These are phyloP conservation scores for Tinamus guttatus DNA, from an alignment of 2,113 vertebrate genomes.

Conservation along the genomic window DNA sequence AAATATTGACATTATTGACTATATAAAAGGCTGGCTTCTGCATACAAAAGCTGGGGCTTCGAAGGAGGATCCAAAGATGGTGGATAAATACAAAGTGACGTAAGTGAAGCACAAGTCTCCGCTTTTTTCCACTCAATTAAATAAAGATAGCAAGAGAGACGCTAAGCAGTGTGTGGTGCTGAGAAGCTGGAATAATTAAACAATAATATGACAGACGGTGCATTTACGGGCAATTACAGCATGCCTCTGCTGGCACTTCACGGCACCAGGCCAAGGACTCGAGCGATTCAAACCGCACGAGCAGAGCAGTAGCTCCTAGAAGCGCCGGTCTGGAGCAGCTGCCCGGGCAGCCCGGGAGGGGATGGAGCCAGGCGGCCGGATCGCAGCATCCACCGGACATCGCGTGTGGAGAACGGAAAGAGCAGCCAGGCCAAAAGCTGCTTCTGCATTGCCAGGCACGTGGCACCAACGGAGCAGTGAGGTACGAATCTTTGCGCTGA, in stretches of 20 bases:
- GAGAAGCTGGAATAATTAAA: conserved; percentile 60
- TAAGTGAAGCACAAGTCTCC: conserved; percentile 4
- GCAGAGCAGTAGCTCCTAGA: conserved; percentile 50
- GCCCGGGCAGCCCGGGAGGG: not conserved
- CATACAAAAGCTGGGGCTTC: conserved; percentile 28
- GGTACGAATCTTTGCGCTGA: not conserved
- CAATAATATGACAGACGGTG: conserved; percentile 63
- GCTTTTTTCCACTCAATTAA: conserved; percentile 67
- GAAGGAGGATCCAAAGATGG: not conserved
- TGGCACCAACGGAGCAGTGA: not conserved
- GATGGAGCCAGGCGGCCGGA: not conserved
- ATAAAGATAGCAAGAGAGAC: conserved; percentile 62
- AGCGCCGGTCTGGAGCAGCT: conserved; percentile 28
- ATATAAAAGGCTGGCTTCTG: not conserved
- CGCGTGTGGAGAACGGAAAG: not conserved
- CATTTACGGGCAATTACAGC: conserved; percentile 68
- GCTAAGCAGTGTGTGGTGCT: not conserved
- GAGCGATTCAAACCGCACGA: conserved; percentile 58
- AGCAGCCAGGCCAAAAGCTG: not conserved
- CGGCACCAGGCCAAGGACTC: conserved; percentile 63
- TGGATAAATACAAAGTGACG: conserved; percentile 39
- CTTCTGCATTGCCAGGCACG: not conserved
- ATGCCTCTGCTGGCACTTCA: conserved; percentile 62
- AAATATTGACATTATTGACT: conserved; percentile 11
- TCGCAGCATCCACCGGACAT: not conserved